A percentile compares a stretch with the other conserved stretches of the same genome.
These are phyloP conservation scores for Geopemphigus sp. DNA, from an alignment of 1,140 invertebrate genomes.

Conservation along the genomic window DNA sequence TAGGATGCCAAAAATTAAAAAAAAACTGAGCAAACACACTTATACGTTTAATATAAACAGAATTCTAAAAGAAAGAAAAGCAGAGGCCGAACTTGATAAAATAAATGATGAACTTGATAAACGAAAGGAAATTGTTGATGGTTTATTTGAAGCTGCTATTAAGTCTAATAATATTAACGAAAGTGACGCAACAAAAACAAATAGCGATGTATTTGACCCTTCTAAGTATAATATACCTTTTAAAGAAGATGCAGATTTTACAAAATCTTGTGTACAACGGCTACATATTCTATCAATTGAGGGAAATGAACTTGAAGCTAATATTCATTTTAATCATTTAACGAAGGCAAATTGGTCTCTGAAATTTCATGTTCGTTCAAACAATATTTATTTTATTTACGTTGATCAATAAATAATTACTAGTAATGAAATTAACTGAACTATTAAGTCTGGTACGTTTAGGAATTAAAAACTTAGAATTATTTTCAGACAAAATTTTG, in stretches of 20 bases:
- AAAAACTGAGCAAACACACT: neutral
- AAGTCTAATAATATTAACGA: neutral
- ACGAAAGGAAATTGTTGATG: conserved; percentile 6
- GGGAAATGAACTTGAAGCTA: neutral
- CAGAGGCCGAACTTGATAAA: neutral
- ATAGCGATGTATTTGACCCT: neutral
- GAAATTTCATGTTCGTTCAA: neutral
- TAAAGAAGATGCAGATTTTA: neutral
- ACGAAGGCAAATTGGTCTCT: conserved; percentile 1
- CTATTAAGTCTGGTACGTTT: too few species aligned
- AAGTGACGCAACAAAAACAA: neutral
- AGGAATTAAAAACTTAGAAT: too few species aligned
- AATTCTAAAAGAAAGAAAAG: conserved; percentile 36
- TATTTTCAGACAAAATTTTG: too few species aligned
- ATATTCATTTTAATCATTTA: neutral
- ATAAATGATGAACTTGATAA: conserved; percentile 4
- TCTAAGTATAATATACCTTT: neutral
- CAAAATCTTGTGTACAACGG: neutral
- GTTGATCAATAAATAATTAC: neutral
- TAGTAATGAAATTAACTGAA: too few species aligned
- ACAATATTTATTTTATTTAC: neutral
- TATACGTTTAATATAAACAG: conserved; percentile 21
- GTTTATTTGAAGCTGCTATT: neutral
- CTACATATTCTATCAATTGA: neutral
- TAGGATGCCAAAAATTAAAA: too few species aligned